Evolutionary conservation across 2,113 vertebrate species (phyloP).

Genomic region (Rhodinocichla rosea): DNA sequence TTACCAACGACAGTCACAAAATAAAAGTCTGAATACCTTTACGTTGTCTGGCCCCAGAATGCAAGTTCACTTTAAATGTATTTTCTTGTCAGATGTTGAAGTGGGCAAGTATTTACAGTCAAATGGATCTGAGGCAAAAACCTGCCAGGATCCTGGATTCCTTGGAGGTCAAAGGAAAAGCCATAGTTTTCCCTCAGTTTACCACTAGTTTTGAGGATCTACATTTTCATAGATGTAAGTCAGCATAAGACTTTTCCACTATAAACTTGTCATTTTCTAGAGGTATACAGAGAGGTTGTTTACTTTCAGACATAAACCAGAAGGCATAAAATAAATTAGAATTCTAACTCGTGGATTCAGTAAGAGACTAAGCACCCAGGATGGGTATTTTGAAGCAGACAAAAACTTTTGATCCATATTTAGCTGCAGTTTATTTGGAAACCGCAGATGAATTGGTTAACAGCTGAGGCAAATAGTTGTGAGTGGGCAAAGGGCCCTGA

Average conservation of each 20-base stretch:
- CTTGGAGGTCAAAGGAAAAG: not conserved
- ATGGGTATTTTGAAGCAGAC: not conserved
- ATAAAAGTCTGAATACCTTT: not conserved
- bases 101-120: not conserved
- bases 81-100: not conserved
- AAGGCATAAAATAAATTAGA: not conserved
- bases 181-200: not conserved
- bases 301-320: not conserved
- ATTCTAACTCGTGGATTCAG: not conserved
- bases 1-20: not conserved
- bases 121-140: not conserved
- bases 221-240: not conserved
- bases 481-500: not conserved
- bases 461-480: not conserved
- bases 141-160: not conserved
- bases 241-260: not conserved
- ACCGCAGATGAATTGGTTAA: not conserved
- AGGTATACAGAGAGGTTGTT: not conserved
- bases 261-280: not conserved
- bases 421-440: not conserved
- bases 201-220: not conserved
- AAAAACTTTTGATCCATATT: not conserved
- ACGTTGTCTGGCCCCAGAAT: not conserved
- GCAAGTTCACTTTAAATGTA: not conserved
- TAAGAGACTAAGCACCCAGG: not conserved